Percentiles rank a stretch among this genome's conserved stretches.
phyloP scores from a whole-genome alignment of 2,797 vertebrate species.

The Sebastes taczanowskii region DNA sequence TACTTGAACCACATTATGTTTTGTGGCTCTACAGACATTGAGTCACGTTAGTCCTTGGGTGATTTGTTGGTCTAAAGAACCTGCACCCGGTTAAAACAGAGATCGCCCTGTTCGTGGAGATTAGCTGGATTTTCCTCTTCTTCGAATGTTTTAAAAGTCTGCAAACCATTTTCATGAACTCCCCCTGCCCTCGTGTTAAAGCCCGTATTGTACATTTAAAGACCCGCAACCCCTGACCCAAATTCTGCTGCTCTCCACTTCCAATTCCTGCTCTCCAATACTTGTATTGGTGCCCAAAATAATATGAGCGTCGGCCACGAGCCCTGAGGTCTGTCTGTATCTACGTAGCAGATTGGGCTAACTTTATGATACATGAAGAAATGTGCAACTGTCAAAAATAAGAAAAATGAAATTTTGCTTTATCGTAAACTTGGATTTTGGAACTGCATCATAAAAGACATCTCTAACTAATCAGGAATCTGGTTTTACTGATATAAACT shows the following conservation, averaged over 20 bases:
- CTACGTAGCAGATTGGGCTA: conserved; percentile 6
- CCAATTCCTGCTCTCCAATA: conserved; percentile 45
- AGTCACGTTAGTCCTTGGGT: not conserved
- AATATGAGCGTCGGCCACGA: conserved; percentile 44
- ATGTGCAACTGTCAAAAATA: not conserved
- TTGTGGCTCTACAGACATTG: conserved; percentile 14
- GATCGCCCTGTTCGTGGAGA: conserved; percentile 33
- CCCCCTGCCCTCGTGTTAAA: conserved; percentile 63
- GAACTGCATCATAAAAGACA: not conserved
- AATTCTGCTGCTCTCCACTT: conserved; percentile 50
- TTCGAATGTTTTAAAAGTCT: conserved; percentile 63
- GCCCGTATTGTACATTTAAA: conserved; percentile 70
- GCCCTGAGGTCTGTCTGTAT: conserved; percentile 27
- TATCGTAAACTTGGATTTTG: not conserved
- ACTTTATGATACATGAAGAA: conserved; percentile 22
- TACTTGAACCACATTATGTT: conserved; percentile 19
- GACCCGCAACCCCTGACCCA: conserved; percentile 64
- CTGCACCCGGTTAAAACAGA: conserved; percentile 28
- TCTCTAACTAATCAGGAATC: not conserved
- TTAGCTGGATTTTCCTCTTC: conserved; percentile 29
- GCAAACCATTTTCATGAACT: conserved; percentile 66
- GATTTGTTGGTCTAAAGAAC: conserved; percentile 32
- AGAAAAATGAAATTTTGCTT: not conserved
- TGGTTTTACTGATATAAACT: not conserved
- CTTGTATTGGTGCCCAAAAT: conserved; percentile 62